Evolutionary conservation across 2,113 vertebrate species (phyloP).

Genomic region (Coregonus clupeaformis): DNA sequence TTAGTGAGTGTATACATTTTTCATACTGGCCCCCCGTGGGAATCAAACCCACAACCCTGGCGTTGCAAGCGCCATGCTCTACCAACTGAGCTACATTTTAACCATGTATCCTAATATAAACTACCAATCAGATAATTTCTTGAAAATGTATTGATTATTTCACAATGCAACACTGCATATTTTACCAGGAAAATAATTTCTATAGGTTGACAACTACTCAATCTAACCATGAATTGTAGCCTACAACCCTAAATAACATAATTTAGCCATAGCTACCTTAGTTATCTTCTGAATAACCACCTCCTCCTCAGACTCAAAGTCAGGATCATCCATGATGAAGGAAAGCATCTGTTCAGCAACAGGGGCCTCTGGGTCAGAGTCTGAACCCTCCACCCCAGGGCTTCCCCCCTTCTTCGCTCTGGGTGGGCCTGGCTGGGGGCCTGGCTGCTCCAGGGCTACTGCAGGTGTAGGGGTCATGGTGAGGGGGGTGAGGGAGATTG

Average conservation of each 20-base stretch:
- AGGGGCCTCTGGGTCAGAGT: conserved; percentile 85
- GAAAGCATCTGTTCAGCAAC: conserved; percentile 93
- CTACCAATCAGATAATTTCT: too few relatives aligned
- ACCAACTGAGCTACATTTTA: too few relatives aligned
- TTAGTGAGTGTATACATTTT: too few relatives aligned
- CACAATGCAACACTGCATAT: neutral
- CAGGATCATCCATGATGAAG: conserved; percentile 95
- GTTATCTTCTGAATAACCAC: conserved; percentile 75
- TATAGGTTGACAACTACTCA: neutral
- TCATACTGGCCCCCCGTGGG: too few relatives aligned
- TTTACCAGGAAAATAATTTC: neutral
- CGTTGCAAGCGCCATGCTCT: too few relatives aligned
- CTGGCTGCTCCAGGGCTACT: conserved; percentile 32
- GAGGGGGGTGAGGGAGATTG: conserved; percentile 43
- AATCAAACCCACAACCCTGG: too few relatives aligned
- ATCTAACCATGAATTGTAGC: neutral
- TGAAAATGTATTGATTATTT: too few relatives aligned
- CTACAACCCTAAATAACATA: neutral
- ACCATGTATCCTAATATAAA: neutral
- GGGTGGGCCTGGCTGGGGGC: conserved; percentile 18
- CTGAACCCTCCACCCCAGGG: conserved; percentile 70
- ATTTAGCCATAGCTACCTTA: conserved; percentile 62
- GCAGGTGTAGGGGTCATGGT: conserved; percentile 41
- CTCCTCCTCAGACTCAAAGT: conserved; percentile 88
- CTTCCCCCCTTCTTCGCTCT: conserved; percentile 54